A percentile compares a stretch with the other conserved stretches of the same genome.
Evolutionary conservation across 2,113 vertebrate genomes (phyloP).

Genomic region (Coturnix japonica): DNA sequence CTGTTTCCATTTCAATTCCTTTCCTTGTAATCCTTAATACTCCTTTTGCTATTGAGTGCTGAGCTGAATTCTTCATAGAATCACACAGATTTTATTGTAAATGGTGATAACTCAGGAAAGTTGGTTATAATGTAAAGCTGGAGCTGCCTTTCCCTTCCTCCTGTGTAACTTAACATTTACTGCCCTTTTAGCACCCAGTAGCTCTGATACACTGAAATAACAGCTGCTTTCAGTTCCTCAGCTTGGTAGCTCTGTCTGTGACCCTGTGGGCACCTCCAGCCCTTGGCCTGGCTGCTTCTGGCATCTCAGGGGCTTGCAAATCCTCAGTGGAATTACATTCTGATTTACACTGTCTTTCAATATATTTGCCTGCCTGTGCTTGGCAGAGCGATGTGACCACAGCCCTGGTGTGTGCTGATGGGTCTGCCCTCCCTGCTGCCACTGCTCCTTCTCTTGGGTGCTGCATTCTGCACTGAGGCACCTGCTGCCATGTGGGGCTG

Average conservation of each 20-base stretch:
- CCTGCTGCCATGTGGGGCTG: too few relatives aligned
- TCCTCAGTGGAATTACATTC: background rate
- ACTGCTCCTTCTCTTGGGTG: background rate
- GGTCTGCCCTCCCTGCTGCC: rapidly evolving
- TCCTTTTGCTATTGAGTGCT: background rate
- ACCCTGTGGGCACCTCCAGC: rapidly evolving
- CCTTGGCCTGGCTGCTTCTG: background rate
- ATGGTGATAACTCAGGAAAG: background rate
- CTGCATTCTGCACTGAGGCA: rapidly evolving
- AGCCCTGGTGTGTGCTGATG: rapidly evolving
- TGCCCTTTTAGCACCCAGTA: background rate
- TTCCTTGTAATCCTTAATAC: background rate
- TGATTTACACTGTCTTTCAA: too few relatives aligned
- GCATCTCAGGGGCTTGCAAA: rapidly evolving
- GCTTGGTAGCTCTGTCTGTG: background rate
- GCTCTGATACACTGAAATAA: background rate
- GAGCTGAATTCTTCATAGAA: background rate
- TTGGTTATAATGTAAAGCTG: background rate
- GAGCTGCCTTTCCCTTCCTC: background rate
- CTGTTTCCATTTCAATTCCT: background rate
- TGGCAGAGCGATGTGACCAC: background rate
- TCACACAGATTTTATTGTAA: background rate
- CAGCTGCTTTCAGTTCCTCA: rapidly evolving
- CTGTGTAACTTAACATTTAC: background rate
- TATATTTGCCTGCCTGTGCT: rapidly evolving